Conservation (phyloP, 2,113 vertebrate genomes). For the Hippocampus barbouri region DNA sequence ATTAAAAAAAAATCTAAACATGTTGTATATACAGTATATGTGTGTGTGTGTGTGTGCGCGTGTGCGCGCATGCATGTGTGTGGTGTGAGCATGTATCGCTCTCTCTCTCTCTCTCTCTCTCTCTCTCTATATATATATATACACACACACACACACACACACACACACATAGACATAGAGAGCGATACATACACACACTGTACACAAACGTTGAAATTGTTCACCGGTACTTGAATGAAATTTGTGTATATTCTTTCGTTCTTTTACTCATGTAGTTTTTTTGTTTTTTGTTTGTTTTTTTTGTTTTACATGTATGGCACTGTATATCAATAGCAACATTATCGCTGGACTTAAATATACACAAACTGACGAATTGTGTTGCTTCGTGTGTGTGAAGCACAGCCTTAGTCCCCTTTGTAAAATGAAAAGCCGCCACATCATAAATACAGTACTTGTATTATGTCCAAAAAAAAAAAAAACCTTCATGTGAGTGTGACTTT, state of each 20-base stretch:
- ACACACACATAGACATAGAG: too few relatives aligned
- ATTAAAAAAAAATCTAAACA: not conserved
- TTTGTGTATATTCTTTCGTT: not conserved
- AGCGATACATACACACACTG: not conserved
- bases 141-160: too few relatives aligned
- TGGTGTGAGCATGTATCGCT: too few relatives aligned
- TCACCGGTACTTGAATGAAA: constrained; percentile 2
- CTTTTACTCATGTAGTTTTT: not conserved
- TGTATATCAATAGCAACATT: not conserved
- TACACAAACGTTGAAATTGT: not conserved
- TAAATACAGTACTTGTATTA: too few relatives aligned
- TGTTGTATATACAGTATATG: not conserved
- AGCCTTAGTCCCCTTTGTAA: not conserved
- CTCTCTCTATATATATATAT: too few relatives aligned
- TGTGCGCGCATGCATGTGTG: too few relatives aligned
- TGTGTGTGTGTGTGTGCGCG: too few relatives aligned
- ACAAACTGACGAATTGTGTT: not conserved
- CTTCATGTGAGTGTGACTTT: too few relatives aligned
- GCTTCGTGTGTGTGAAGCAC: not conserved
- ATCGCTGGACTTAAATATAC: not conserved
- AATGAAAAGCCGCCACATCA: too few relatives aligned
- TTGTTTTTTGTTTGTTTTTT: not conserved
- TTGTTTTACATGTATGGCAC: not conserved
- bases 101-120: too few relatives aligned
- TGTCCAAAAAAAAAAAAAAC: too few relatives aligned